phyloP scores from a whole-genome alignment of 2,797 vertebrate species.

The Tauraco hartlaubi region DNA sequence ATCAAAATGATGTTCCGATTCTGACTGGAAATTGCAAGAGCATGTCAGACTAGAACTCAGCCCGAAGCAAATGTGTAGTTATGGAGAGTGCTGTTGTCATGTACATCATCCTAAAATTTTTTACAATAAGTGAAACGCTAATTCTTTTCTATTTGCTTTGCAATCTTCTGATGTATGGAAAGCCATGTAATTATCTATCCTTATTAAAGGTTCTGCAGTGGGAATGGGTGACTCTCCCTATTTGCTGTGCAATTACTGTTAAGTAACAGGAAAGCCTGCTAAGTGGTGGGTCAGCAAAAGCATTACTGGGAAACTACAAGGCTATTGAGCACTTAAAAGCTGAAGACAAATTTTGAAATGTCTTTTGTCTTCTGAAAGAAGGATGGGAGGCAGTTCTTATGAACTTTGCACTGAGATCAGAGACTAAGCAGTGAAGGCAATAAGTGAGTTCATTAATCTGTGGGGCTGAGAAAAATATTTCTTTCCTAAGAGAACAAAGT shows the following conservation, averaged over 20 bases:
- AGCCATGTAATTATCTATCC: neutral
- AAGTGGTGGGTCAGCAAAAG: conserved; percentile 10
- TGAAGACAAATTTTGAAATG: conserved; percentile 7
- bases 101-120: neutral
- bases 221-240: neutral
- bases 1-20: neutral
- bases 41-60: neutral
- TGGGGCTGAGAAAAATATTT: neutral
- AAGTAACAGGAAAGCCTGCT: neutral
- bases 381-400: neutral
- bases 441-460: neutral
- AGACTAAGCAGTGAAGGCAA: neutral
- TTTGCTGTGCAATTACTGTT: conserved; percentile 12
- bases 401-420: neutral
- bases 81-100: neutral
- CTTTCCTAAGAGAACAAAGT: neutral
- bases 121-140: neutral
- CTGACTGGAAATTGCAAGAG: neutral
- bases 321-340: neutral
- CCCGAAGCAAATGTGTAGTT: neutral
- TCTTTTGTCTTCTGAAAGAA: neutral
- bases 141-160: neutral
- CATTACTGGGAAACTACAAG: neutral
- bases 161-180: neutral
- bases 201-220: neutral